Base-by-base conservation (phyloP, 1,140 invertebrate genomes). In the Limonius californicus region DNA sequence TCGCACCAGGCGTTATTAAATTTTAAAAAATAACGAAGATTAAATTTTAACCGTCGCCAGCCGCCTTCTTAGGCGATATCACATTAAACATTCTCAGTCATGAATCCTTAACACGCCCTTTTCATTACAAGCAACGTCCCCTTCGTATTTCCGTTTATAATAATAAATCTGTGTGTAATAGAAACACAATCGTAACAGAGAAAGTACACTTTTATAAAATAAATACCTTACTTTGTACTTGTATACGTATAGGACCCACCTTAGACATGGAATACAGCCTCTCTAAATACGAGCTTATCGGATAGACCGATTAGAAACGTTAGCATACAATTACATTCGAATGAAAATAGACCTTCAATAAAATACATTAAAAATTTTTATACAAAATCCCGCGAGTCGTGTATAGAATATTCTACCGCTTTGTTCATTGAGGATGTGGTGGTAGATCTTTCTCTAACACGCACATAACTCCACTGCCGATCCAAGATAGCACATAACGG, bases 321-420 rank as follows among this genome's bases (percentile, higher is more conserved):
- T 45, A 45, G 42, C 42, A 45, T 45, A 45, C 42, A 45, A 45
- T 45, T 45, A 45, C 42, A n/a, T 45, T 18, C 42, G 42, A 45
- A n/a, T 45, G 42, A 45, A 45, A 45, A 45, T 45, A 45, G 14
- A 18, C 42, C 42, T 45, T 45, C 42, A 45, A 45, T 45, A 45
- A 45, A 45, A 45, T 18, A 45, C 42, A 45, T 45, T 45, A 4
- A 15, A 45, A n/a, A 4, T 45, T 45, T 45, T 27, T 27, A 9
- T 45, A 45, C 42, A 45, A 45, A 45, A 45, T 45, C 42, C n/a
- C 2, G 42, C 6, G 2, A 45, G 16, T 45, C 42, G 42, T 45
- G 42, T 45, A 4, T 45, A 45, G 42, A n/a, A 45, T 45, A 45
- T 45, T 27, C 23, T 27, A 4, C 3, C 23, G 23, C 23, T 27